Conservation (phyloP, 2,113 vertebrate genomes). For the Ceyx melanurus region DNA sequence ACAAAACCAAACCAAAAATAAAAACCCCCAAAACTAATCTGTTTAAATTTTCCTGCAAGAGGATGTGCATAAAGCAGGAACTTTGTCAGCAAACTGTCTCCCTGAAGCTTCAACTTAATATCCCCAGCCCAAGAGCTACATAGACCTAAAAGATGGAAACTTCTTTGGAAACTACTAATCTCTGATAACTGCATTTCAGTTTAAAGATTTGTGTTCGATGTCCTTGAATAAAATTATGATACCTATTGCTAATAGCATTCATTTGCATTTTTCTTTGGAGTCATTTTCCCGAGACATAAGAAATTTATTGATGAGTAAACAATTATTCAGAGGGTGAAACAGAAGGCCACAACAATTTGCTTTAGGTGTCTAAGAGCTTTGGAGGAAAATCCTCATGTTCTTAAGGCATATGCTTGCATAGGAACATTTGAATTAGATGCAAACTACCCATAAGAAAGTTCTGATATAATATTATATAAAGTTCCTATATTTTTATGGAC, state of each 20-base stretch:
- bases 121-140: neutral
- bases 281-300: neutral
- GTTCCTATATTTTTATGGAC: neutral
- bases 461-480: neutral
- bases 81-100: neutral
- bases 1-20: neutral
- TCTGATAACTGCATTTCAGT: neutral
- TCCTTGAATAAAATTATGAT: neutral
- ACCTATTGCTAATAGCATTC: neutral
- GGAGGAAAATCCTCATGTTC: neutral
- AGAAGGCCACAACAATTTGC: neutral
- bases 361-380: neutral
- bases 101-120: neutral
- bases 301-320: neutral
- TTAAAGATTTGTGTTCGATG: neutral
- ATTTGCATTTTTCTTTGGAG: neutral
- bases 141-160: neutral
- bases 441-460: neutral
- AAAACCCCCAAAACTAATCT: too few species aligned
- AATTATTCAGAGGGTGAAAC: neutral
- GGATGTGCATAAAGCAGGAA: neutral
- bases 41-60: neutral
- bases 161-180: neutral
- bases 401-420: neutral
- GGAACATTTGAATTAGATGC: neutral